Percentiles rank a stretch among this genome's conserved stretches.
Evolutionary conservation across 2,888 invertebrate genomes (phyloP).

Genomic region (Scaeva pyrastri): DNA sequence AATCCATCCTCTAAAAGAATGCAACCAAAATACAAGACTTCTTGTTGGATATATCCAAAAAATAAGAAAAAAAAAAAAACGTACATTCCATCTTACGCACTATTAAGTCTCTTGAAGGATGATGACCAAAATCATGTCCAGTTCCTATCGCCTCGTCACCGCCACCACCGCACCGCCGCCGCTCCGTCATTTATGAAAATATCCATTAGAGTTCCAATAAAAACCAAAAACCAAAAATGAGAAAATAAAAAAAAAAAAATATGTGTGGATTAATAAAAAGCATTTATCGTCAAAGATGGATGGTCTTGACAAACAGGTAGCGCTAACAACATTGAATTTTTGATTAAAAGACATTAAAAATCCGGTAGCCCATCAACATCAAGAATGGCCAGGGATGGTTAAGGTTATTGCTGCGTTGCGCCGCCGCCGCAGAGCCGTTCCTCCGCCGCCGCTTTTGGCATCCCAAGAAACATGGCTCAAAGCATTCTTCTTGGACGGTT

Average conservation of each 20-base stretch:
- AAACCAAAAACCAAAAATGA: neutral
- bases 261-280: slow-evolving; percentile 77
- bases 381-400: slow-evolving; percentile 69
- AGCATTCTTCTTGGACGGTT: slow-evolving; percentile 28
- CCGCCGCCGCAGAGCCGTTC: neutral
- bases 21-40: slow-evolving; percentile 1
- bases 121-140: slow-evolving; percentile 50
- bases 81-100: slow-evolving; percentile 71
- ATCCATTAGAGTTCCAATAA: neutral
- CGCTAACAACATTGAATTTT: slow-evolving; percentile 76
- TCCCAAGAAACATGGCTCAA: slow-evolving; percentile 62
- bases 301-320: slow-evolving; percentile 76
- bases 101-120: slow-evolving; percentile 45
- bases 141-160: no score
- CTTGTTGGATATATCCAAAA: neutral
- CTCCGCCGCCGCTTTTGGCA: slow-evolving; percentile 37
- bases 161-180: no score
- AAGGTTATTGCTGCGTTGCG: slow-evolving; percentile 1
- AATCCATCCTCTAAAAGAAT: slow-evolving; percentile 19
- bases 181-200: neutral
- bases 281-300: slow-evolving; percentile 77
- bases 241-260: slow-evolving; percentile 23
- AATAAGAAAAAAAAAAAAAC: slow-evolving; percentile 49
- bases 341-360: slow-evolving; percentile 84
- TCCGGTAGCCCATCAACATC: slow-evolving; percentile 80